Evolutionary conservation across 1,140 invertebrate genomes (phyloP).

Genomic region (Zaprionus africanus): DNA sequence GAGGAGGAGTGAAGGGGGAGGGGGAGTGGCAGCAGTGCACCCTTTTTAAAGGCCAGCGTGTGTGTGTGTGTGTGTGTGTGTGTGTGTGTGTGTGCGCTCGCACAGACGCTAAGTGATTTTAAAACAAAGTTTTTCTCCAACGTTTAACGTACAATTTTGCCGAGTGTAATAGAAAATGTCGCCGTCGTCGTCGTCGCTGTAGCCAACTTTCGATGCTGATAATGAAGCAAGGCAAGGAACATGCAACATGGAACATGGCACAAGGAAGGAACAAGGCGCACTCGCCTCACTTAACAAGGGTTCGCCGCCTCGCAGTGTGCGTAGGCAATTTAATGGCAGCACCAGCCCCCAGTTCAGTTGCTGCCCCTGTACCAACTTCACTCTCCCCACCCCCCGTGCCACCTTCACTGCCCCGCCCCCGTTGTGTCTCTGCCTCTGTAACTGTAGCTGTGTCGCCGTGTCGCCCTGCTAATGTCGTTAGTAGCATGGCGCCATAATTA

Average conservation of each 20-base stretch:
- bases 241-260: background rate
- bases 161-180: slow-evolving; percentile 64
- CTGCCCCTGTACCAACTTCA: background rate
- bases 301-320: slow-evolving; percentile 41
- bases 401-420: background rate
- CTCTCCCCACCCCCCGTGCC: background rate
- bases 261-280: slow-evolving; percentile 5
- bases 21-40: slow-evolving; percentile 45
- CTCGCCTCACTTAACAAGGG: slow-evolving; percentile 42
- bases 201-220: slow-evolving; percentile 79
- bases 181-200: slow-evolving; percentile 48
- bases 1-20: background rate
- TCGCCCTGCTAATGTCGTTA: slow-evolving; percentile 74
- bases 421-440: background rate
- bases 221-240: slow-evolving; percentile 59
- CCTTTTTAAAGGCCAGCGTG: slow-evolving; percentile 41
- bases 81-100: slow-evolving; percentile 18
- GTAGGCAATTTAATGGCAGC: slow-evolving; percentile 74
- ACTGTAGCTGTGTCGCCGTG: slow-evolving; percentile 9
- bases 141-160: slow-evolving; percentile 71
- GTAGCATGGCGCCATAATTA: slow-evolving; percentile 83
- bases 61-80: slow-evolving; percentile 16
- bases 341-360: background rate
- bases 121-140: slow-evolving; percentile 79
- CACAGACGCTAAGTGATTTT: slow-evolving; percentile 74